Conservation (phyloP, 1,140 invertebrate genomes). For the Popillia japonica region DNA sequence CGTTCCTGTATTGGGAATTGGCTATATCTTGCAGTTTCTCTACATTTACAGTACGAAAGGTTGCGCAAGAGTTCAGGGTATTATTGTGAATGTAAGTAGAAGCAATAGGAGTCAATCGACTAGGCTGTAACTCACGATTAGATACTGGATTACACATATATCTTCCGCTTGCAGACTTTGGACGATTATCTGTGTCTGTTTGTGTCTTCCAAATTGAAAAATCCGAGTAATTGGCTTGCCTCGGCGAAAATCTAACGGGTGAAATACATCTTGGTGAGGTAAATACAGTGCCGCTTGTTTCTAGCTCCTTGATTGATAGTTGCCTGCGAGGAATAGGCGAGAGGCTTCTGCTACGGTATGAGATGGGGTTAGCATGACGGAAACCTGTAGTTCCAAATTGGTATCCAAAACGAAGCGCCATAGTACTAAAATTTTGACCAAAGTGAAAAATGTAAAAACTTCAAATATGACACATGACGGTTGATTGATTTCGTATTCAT, state of each 20-base stretch:
- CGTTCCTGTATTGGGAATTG: background rate
- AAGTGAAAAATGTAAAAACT: background rate
- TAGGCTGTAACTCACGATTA: background rate
- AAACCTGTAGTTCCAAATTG: background rate
- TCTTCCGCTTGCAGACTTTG: background rate
- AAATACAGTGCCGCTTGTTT: too few relatives aligned
- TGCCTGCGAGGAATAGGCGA: background rate
- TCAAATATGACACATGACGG: constrained; percentile 15
- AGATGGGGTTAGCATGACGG: background rate
- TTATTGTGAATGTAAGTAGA: background rate
- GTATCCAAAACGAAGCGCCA: background rate
- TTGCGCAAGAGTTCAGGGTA: background rate
- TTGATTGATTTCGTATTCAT: background rate
- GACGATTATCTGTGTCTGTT: too few relatives aligned
- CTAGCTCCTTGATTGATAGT: background rate
- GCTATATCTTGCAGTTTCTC: background rate
- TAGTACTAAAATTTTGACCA: background rate
- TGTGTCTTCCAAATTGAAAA: too few relatives aligned
- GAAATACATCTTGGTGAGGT: too few relatives aligned
- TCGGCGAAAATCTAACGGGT: too few relatives aligned
- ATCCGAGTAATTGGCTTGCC: too few relatives aligned
- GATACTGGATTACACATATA: background rate
- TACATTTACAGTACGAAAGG: background rate
- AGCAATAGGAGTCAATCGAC: background rate
- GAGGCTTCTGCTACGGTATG: background rate